phyloP scores from a whole-genome alignment of 2,797 vertebrate species.

The Gouania willdenowi region DNA sequence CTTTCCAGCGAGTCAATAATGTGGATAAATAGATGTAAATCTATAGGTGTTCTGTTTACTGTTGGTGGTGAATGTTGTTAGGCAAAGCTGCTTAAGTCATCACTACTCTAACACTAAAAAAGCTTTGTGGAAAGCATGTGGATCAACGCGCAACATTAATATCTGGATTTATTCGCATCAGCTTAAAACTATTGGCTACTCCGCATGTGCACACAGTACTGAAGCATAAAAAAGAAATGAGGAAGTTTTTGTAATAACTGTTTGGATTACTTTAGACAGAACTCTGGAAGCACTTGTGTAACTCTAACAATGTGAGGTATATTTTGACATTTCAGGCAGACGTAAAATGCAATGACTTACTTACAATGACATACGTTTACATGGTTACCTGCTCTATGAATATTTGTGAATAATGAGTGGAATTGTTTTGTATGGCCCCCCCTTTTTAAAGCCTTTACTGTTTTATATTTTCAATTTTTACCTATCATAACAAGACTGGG shows the following conservation, averaged over 20 bases:
- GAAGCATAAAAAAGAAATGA: too few species aligned
- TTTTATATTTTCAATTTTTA: constrained; percentile 14
- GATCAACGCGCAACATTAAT: constrained; percentile 12
- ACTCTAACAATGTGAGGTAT: too few species aligned
- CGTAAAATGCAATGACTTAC: too few species aligned
- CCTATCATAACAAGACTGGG: constrained; percentile 4
- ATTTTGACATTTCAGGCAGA: too few species aligned
- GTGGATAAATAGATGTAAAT: too few species aligned
- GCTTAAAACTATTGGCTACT: too few species aligned
- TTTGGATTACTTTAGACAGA: too few species aligned
- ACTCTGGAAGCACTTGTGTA: too few species aligned
- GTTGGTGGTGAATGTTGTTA: constrained; percentile 7
- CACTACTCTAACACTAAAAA: constrained; percentile 11
- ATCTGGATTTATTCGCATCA: constrained; percentile 19
- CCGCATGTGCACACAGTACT: too few species aligned
- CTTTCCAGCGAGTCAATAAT: constrained; percentile 9
- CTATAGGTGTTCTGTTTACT: constrained; percentile 15
- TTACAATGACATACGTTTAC: too few species aligned
- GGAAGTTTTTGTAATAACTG: too few species aligned
- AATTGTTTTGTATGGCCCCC: constrained; percentile 15
- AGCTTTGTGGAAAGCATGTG: constrained; percentile 11
- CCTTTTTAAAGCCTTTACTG: constrained; percentile 7
- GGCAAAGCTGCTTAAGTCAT: constrained; percentile 19
- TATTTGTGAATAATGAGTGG: constrained; percentile 6
- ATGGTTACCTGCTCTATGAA: neutral